These are phyloP conservation scores for Acleris holmiana DNA, from an alignment of 2,888 invertebrate genomes.

Conservation along the genomic window DNA sequence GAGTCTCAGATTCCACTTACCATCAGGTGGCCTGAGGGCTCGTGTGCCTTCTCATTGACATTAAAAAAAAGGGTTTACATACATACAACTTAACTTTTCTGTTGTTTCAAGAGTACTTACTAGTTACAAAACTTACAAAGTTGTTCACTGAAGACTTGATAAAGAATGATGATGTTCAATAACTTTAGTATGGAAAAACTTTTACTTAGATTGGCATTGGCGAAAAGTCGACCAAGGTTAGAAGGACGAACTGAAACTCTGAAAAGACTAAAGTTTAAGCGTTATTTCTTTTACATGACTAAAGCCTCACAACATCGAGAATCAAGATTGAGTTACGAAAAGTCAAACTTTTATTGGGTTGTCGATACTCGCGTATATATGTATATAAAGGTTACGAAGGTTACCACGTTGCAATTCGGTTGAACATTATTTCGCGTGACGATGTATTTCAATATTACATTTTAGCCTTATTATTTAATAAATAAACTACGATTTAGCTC, in stretches of 20 bases:
- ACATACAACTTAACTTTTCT: not conserved
- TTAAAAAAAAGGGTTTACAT: not conserved
- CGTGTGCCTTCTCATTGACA: no score
- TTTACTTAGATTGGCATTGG: slow-evolving; percentile 13
- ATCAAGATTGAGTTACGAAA: slow-evolving; percentile 8
- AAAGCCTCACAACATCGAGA: slow-evolving; percentile 3
- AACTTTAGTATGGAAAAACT: slow-evolving; percentile 26
- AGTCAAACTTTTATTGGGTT: no score
- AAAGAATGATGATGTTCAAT: slow-evolving; percentile 32
- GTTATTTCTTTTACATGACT: slow-evolving; percentile 12
- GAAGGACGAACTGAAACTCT: slow-evolving; percentile 18
- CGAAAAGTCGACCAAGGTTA: slow-evolving; percentile 23
- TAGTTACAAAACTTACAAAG: not conserved
- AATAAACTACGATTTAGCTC: no score
- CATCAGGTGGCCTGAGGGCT: no score
- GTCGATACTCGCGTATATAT: no score
- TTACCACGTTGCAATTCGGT: no score
- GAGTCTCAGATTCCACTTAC: no score
- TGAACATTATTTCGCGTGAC: no score
- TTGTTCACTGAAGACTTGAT: slow-evolving; percentile 18
- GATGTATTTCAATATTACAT: no score
- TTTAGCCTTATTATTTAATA: no score
- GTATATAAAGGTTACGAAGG: no score
- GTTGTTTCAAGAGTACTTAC: slow-evolving; percentile 3
- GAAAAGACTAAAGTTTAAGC: slow-evolving; percentile 9